phyloP scores from a whole-genome alignment of 2,797 vertebrate genomes.

The Lepus oiostolus region DNA sequence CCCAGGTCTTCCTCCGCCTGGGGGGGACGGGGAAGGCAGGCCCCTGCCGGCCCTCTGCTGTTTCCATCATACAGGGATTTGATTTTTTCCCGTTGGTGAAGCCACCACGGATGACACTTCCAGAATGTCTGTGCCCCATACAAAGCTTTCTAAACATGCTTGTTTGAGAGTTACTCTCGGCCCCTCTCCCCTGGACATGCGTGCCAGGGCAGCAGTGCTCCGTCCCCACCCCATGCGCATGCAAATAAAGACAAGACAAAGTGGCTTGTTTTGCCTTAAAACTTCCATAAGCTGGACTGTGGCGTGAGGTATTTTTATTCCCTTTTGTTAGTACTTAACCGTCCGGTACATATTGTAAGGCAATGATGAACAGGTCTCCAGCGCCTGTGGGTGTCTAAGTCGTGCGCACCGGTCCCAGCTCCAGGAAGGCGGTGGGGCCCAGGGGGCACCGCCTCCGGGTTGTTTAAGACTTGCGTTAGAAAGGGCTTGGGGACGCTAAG shows the following conservation, averaged over 20 bases:
- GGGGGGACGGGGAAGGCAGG: neutral
- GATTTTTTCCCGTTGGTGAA: too few relatives aligned
- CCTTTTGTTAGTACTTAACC: conserved; percentile 87
- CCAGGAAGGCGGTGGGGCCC: too few relatives aligned
- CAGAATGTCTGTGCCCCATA: neutral
- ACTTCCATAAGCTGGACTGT: conserved; percentile 68
- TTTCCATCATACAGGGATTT: too few relatives aligned
- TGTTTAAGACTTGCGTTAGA: neutral
- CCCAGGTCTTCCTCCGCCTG: neutral
- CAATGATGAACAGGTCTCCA: conserved; percentile 75
- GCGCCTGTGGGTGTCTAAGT: neutral
- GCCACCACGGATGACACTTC: neutral
- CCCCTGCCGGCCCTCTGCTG: neutral
- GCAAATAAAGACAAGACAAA: neutral
- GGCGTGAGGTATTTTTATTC: conserved; percentile 90
- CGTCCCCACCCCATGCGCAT: rapidly evolving
- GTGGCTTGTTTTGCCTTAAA: conserved; percentile 72
- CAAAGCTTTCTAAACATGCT: neutral
- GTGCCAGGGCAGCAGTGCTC: too few relatives aligned
- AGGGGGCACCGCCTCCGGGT: neutral
- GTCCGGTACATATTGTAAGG: conserved; percentile 82
- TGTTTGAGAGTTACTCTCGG: neutral
- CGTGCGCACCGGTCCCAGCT: neutral
- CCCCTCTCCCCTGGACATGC: neutral
- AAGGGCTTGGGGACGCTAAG: neutral